phyloP scores from a whole-genome alignment of 2,113 vertebrate species.

The Patagioenas fasciata region DNA sequence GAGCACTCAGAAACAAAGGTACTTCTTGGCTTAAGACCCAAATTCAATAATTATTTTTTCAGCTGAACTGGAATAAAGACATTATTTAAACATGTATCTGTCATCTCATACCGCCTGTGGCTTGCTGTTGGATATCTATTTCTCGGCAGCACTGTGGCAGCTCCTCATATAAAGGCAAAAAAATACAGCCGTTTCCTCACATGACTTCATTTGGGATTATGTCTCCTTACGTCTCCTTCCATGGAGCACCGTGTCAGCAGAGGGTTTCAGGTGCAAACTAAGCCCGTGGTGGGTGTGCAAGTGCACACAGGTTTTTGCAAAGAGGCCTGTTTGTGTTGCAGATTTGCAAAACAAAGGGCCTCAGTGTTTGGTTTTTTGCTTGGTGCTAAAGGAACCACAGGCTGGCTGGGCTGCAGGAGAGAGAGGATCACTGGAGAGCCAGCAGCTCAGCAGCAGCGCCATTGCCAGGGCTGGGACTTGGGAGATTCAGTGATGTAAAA shows the following conservation, averaged over 20 bases:
- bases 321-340: not conserved
- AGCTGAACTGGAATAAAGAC: constrained; percentile 54
- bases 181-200: not conserved
- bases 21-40: constrained; percentile 40
- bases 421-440: not conserved
- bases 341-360: not conserved
- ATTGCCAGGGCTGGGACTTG: not conserved
- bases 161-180: not conserved
- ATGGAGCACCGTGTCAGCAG: not conserved
- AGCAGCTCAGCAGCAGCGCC: not conserved
- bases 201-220: not conserved
- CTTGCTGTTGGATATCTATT: constrained; percentile 19
- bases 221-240: not conserved
- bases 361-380: not conserved
- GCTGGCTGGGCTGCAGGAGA: not conserved
- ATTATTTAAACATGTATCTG: constrained; percentile 58
- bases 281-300: not conserved
- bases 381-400: not conserved
- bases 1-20: constrained; percentile 43
- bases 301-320: not conserved
- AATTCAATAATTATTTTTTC: constrained; percentile 57
- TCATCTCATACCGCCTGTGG: constrained; percentile 12
- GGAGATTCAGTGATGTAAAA: not conserved
- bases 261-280: not conserved
- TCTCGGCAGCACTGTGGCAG: constrained; percentile 16